phyloP scores from a whole-genome alignment of 2,888 invertebrate species.

The Pecten maximus region DNA sequence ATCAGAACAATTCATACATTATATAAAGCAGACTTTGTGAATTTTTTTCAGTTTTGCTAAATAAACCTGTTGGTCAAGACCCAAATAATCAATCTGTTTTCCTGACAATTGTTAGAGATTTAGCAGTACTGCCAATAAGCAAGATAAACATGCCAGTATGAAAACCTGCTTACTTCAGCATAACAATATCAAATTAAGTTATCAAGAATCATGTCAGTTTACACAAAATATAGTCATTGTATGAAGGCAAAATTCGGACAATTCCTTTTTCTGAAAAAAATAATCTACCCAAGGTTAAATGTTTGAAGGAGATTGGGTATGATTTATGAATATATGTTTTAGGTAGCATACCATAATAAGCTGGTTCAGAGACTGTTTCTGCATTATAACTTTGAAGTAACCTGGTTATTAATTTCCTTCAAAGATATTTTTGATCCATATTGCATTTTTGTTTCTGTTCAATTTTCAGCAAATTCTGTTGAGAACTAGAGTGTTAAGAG shows the following conservation, averaged over 20 bases:
- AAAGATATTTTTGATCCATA: too few species aligned
- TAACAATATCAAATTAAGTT: neutral
- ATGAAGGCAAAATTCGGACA: neutral
- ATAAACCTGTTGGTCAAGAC: neutral
- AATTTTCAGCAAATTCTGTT: too few species aligned
- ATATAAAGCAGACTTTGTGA: neutral
- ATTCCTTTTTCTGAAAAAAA: too few species aligned
- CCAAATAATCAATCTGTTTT: neutral
- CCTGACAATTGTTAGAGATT: neutral
- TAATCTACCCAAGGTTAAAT: too few species aligned
- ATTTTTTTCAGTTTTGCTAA: neutral
- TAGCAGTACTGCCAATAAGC: neutral
- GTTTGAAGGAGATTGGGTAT: too few species aligned
- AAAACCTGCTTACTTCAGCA: neutral
- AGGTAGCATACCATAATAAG: too few species aligned
- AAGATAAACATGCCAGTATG: neutral
- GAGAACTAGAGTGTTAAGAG: too few species aligned
- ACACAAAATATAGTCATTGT: neutral
- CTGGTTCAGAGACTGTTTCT: too few species aligned
- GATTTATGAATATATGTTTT: too few species aligned
- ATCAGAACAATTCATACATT: neutral
- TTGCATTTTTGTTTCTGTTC: too few species aligned
- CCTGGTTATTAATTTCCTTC: too few species aligned
- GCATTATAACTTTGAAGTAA: too few species aligned
- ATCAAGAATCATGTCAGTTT: neutral